Percentiles rank a stretch among this genome's conserved stretches.
Conservation (phyloP, 1,140 invertebrate species). For the Conus betulinus region DNA sequence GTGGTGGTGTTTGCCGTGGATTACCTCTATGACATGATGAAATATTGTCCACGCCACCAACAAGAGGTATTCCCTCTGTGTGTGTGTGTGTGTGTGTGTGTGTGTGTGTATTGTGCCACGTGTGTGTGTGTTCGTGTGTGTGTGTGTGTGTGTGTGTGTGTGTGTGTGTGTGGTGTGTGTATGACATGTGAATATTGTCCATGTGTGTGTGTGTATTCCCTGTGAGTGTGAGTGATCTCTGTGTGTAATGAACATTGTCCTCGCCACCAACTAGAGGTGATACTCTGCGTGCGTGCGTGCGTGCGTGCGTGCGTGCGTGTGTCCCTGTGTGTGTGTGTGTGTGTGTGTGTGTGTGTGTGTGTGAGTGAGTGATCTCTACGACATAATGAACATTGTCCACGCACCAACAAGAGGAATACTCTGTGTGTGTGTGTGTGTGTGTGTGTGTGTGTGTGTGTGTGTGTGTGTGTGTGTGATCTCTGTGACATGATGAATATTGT, state of each 20-base stretch:
- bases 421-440: too few species aligned
- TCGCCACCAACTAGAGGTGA: not conserved
- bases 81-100: too few species aligned
- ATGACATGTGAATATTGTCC: too few species aligned
- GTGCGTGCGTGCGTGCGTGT: not conserved
- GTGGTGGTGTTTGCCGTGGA: slow-evolving; percentile 87
- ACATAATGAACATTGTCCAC: too few species aligned
- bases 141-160: too few species aligned
- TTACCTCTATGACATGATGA: slow-evolving; percentile 87
- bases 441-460: too few species aligned
- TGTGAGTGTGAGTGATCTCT: not conserved
- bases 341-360: slow-evolving; percentile 14
- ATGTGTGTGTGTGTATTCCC: slow-evolving; percentile 9
- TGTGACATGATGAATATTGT: too few species aligned
- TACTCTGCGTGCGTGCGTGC: too few species aligned
- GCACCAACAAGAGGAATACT: too few species aligned
- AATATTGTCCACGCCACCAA: slow-evolving; percentile 83
- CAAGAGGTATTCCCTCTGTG: slow-evolving; percentile 77
- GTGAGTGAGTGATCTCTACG: not conserved
- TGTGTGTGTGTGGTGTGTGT: not conserved
- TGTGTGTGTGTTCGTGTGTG: too few species aligned
- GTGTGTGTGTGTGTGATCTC: not conserved
- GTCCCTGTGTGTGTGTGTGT: not conserved
- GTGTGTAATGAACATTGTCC: not conserved
- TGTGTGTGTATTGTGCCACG: too few species aligned